Base-by-base conservation (phyloP, 2,797 vertebrate species). In the Bradypodion pumilum region DNA sequence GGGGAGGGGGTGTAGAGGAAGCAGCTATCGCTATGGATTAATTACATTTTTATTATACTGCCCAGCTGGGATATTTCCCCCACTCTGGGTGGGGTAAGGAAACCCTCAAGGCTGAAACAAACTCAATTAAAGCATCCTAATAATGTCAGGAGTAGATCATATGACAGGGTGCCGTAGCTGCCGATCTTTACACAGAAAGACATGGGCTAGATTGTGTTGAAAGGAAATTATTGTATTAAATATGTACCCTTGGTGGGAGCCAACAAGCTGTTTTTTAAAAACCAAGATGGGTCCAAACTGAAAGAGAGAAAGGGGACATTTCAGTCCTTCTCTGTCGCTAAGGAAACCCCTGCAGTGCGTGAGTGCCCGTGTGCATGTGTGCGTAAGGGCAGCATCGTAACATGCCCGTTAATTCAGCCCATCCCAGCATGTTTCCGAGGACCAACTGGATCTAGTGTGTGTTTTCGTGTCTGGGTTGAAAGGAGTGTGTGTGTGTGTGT, bases 241-340 rank as follows among this genome's bases (percentile, higher is more conserved):
- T n/a, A n/a, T 29, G 29, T 1, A 5, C 56, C 29, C 23, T 21
- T 13, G 15, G 27, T 75, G 19, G 9, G 52, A 70, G 62, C 65
- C n/a, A 16, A 40, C 46, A 35, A n/a, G 13, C 32, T 2, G 4
- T 25, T 52, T n/a, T n/a, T n/a, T n/a, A n/a, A 35, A 44, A n/a
- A 25, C 27, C 12, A 10, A 15, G 62, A 25, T n/a, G 10, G 42
- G 80, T 7, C 25, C 1, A 2, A 21, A 44, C 23, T 0, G 27
- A 4, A 7, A 25, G 32, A 7, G 59, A 9, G 21, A 19, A 6
- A 35, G 59, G 56, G 3, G 0, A 69, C 79, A 5, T 10, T 7
- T 25, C 46, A 75, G n/a, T 37, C 46, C 27, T 27, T 68, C n/a
- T 44, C 78, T 85, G 83, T 85, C 37, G 78, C 83, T 80, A 85